Evolutionary conservation across 2,113 vertebrate species (phyloP).

Genomic region (Proterorhinus semilunaris): DNA sequence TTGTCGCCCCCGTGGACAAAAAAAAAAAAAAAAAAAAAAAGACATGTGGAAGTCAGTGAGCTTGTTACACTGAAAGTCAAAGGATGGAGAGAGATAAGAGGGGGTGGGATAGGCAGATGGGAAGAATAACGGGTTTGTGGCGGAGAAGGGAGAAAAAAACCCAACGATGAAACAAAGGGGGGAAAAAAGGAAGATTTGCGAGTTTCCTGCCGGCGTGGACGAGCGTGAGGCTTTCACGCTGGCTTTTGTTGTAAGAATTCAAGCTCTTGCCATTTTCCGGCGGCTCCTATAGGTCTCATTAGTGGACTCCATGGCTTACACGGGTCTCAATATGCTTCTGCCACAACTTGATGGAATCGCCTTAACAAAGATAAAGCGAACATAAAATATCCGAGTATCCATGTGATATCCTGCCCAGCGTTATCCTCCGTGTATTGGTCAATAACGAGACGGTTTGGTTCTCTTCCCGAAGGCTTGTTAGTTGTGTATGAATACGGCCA

Average conservation of each 20-base stretch:
- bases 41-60: constrained; percentile 33
- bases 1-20: constrained; percentile 46
- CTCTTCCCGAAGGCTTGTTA: neutral
- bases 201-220: neutral
- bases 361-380: constrained; percentile 55
- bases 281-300: constrained; percentile 58
- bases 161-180: too few species aligned
- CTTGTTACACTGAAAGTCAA: constrained; percentile 47
- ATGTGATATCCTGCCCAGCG: constrained; percentile 3
- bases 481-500: neutral
- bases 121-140: too few species aligned
- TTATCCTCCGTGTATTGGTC: constrained; percentile 41
- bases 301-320: constrained; percentile 42
- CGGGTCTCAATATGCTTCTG: constrained; percentile 57
- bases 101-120: constrained; percentile 1
- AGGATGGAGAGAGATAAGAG: constrained; percentile 36
- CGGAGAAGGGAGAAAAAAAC: neutral
- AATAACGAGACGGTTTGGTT: constrained; percentile 45
- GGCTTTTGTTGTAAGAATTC: constrained; percentile 21
- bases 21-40: constrained; percentile 27
- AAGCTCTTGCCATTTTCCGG: constrained; percentile 32
- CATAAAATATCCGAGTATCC: constrained; percentile 23
- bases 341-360: constrained; percentile 69
- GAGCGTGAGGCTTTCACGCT: constrained; percentile 20
- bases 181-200: too few species aligned